Evolutionary conservation across 1,140 invertebrate genomes (phyloP), one percentile per base, ranked within the genome.

Genomic region (Drosophila pectinifera): DNA sequence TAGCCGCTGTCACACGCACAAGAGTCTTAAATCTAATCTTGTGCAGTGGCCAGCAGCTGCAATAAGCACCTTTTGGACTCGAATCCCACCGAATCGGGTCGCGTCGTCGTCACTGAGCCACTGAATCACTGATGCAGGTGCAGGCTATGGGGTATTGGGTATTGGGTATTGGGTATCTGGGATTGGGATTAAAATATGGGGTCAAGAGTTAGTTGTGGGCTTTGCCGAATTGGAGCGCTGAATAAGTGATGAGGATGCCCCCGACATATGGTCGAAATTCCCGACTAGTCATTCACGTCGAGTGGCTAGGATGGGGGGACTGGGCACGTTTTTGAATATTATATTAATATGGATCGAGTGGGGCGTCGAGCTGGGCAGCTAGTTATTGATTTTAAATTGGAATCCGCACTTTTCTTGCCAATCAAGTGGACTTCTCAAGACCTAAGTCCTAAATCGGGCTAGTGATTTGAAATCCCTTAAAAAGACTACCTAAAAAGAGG

Each of bases 1-100:
- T 97, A 97, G 96, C 96, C 96, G 96, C 96, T 97, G 96, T 97
- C 96, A 97, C 96, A 97, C 96, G 96, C 96, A 97, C 96, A 97
- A 97, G 96, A 97, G 96, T 97, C 95, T 94, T 93, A 73, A 93
- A 90, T 95, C 95, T 96, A 97, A 97, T 97, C 96, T 96, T 97
- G 96, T 96, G 96, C 96, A 97, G 96, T 97, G 96, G 96, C 96
- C 96, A 97, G 96, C 96, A 97, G 96, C 96, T 97, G 95, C 95
- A 96, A 95, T 96, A 94, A 94, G 94, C 93, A 94, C 94, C 95
- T 94, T 92, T 92, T 22, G 36, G 28, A 31, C 3, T 31, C 46
- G 22, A 16, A 28, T 26, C n/a, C n/a, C n/a, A n/a, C n/a, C 45
- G 36, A 38, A 38, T n/a, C 36, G 46, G 20, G 24, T 18, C 20